Conservation (phyloP, 2,888 invertebrate genomes). For the Mesoligia furuncula region DNA sequence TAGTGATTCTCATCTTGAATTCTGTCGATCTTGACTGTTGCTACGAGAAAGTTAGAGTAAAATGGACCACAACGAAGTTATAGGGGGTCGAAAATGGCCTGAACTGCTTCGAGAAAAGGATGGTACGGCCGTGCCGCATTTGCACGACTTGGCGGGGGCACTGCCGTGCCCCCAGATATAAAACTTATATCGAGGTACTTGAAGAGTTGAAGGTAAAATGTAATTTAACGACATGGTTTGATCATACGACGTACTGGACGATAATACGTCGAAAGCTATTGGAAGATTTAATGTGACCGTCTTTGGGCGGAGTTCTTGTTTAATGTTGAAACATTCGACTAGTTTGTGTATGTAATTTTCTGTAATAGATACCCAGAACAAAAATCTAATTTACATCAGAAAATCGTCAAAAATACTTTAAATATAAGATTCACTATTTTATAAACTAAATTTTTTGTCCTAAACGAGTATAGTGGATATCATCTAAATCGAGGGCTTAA, state of each 20-base stretch:
- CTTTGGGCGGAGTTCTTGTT: neutral
- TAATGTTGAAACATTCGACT: neutral
- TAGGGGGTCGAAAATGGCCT: no score
- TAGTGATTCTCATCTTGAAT: no score
- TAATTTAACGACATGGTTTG: slow-evolving; percentile 1
- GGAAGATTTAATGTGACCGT: neutral
- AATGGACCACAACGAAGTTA: no score
- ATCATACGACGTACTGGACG: neutral
- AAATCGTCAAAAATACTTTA: neutral
- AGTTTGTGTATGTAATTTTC: neutral
- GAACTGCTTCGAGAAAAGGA: no score
- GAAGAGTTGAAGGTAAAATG: neutral
- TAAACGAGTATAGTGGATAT: neutral
- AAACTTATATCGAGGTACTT: neutral
- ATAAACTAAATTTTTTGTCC: neutral
- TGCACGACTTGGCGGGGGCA: no score
- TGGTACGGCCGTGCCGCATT: no score
- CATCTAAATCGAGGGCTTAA: neutral
- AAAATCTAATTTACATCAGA: neutral
- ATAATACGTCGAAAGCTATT: neutral
- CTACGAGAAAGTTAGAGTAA: neutral
- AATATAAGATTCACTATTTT: neutral
- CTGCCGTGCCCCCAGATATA: no score
- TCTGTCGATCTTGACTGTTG: neutral
- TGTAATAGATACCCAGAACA: neutral